Percentiles rank a stretch among this genome's conserved stretches.
Evolutionary conservation across 2,888 invertebrate species (phyloP).

Genomic region (Idaea aversata): DNA sequence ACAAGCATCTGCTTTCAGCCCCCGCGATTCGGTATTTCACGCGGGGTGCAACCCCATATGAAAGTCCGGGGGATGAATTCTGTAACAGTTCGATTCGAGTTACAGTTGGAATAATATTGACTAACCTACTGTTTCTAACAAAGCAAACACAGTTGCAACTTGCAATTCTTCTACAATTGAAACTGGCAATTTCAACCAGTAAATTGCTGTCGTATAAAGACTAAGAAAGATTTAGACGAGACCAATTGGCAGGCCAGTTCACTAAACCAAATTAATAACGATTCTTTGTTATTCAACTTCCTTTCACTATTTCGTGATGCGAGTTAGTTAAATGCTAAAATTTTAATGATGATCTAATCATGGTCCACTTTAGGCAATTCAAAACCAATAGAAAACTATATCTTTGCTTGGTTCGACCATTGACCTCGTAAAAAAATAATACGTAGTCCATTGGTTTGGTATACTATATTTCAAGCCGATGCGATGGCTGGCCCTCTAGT

Average conservation of each 20-base stretch:
- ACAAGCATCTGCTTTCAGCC: slow-evolving; percentile 61
- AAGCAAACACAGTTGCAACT: background rate
- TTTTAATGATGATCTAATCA: no score
- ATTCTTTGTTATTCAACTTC: background rate
- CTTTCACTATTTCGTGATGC: background rate
- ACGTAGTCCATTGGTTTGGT: no score
- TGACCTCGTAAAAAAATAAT: no score
- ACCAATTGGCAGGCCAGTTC: background rate
- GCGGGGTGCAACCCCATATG: slow-evolving; percentile 26
- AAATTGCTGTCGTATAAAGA: background rate
- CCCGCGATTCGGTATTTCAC: slow-evolving; percentile 43
- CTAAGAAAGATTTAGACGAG: background rate
- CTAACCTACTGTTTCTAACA: background rate
- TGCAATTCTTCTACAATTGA: background rate
- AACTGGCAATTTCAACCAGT: background rate
- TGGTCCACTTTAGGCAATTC: no score
- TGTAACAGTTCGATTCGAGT: background rate
- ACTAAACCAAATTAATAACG: background rate
- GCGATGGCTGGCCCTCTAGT: background rate
- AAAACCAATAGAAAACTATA: no score
- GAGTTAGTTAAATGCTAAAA: background rate
- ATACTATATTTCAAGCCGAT: no score
- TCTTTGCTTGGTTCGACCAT: no score
- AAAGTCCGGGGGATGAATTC: background rate
- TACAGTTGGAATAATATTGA: background rate